Conservation (phyloP, 2,797 vertebrate genomes). For the Sebastes trivittatus region DNA sequence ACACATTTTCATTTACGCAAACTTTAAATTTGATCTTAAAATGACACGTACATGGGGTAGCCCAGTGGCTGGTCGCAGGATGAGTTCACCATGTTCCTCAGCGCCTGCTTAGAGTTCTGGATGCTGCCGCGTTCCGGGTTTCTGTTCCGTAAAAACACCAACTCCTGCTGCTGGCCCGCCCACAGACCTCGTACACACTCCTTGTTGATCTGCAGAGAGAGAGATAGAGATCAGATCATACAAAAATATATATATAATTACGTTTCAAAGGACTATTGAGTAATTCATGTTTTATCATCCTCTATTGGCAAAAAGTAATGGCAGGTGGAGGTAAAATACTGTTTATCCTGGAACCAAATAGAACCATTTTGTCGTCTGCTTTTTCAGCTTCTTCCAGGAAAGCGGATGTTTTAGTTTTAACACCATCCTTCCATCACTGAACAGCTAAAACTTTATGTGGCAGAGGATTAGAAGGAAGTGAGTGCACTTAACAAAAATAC, state of each 20-base stretch:
- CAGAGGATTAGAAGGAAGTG: neutral
- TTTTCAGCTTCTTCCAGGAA: neutral
- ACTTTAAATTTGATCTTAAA: neutral
- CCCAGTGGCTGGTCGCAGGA: conserved; percentile 98
- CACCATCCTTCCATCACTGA: neutral
- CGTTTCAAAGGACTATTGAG: neutral
- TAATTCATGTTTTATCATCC: neutral
- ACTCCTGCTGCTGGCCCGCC: conserved; percentile 97
- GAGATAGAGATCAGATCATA: neutral
- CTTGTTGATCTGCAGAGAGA: conserved; percentile 89
- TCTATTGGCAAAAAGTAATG: neutral
- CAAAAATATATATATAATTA: neutral
- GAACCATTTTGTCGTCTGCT: neutral
- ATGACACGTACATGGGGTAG: conserved; percentile 92
- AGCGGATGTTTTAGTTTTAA: neutral
- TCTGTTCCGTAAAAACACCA: conserved; percentile 95
- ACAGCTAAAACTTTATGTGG: neutral
- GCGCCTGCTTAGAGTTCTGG: conserved; percentile 97
- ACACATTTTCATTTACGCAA: neutral
- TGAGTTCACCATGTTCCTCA: conserved; percentile 97
- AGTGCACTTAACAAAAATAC: conserved; percentile 1
- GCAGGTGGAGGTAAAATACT: neutral
- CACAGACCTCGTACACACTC: conserved; percentile 97
- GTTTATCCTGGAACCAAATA: neutral
- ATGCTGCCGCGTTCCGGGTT: conserved; percentile 98